phyloP scores from a whole-genome alignment of 2,888 invertebrate genomes.

The Prionchulus punctatus region DNA sequence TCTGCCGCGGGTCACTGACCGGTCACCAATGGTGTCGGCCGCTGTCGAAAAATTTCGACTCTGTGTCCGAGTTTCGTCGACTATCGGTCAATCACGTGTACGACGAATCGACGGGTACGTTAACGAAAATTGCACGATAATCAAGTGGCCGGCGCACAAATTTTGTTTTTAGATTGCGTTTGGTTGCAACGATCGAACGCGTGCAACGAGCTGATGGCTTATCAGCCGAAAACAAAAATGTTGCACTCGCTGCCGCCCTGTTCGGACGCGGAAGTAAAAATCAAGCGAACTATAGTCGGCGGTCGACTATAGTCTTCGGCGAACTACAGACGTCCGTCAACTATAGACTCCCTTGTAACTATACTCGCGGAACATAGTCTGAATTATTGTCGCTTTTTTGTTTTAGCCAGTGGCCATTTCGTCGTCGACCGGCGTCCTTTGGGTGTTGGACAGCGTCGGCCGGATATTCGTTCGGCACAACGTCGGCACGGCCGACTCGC shows the following conservation, averaged over 20 bases:
- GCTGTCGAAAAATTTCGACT: slow-evolving; percentile 3
- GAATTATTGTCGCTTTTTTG: background rate
- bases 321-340: no score
- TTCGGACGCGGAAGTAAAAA: slow-evolving; percentile 1
- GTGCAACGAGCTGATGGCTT: slow-evolving; percentile 34
- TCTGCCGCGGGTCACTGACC: background rate
- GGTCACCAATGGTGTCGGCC: slow-evolving; percentile 4
- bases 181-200: slow-evolving; percentile 24
- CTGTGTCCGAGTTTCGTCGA: background rate
- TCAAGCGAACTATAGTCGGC: background rate
- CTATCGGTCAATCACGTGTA: background rate
- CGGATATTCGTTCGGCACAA: slow-evolving; percentile 37
- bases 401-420: slow-evolving; percentile 24
- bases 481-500: slow-evolving; percentile 30
- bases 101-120: background rate
- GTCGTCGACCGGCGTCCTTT: slow-evolving; percentile 36
- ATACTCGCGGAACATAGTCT: no score
- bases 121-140: background rate
- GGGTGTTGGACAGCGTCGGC: slow-evolving; percentile 38
- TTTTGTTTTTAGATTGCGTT: slow-evolving; percentile 15
- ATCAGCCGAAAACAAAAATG: slow-evolving; percentile 23
- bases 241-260: slow-evolving; percentile 16
- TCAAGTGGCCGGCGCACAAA: background rate
- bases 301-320: no score
- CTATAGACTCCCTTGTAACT: no score